Conservation (phyloP, 1,140 invertebrate species). For the Dinoponera quadriceps region DNA sequence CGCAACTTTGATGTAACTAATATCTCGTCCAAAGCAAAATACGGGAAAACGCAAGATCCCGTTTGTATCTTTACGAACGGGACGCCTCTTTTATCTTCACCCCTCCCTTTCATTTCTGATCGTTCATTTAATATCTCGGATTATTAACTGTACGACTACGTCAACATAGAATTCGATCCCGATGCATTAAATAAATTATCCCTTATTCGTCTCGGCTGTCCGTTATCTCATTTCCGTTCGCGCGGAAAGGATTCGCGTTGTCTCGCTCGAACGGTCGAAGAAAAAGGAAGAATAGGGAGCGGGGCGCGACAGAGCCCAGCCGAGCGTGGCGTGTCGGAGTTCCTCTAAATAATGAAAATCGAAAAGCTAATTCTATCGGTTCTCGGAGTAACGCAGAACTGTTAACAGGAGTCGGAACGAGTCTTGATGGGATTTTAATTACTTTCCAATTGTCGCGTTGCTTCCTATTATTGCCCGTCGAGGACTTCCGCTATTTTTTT, state of each 20-base stretch:
- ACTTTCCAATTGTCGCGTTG: constrained; percentile 76
- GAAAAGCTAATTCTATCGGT: constrained; percentile 71
- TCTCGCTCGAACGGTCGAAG: neutral
- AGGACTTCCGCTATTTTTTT: constrained; percentile 69
- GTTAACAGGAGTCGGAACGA: constrained; percentile 49
- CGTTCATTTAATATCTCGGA: neutral
- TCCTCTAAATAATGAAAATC: constrained; percentile 73
- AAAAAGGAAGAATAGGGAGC: neutral
- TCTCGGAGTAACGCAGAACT: constrained; percentile 29
- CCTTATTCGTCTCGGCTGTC: neutral
- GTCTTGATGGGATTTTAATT: constrained; percentile 79
- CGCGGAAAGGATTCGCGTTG: neutral
- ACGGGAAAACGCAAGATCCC: neutral
- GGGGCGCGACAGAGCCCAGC: neutral
- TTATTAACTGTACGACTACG: neutral
- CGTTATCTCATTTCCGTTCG: constrained; percentile 42
- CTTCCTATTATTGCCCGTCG: constrained; percentile 74
- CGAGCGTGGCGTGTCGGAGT: constrained; percentile 9
- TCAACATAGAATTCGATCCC: constrained; percentile 10
- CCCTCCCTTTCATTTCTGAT: neutral
- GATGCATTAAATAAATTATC: constrained; percentile 19
- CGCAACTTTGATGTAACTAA: neutral
- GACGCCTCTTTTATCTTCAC: neutral
- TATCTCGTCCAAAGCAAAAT: neutral
- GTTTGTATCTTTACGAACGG: neutral